Evolutionary conservation across 2,113 vertebrate species (phyloP), one percentile per base, ranked within the genome.

Genomic region (Alligator mississippiensis): DNA sequence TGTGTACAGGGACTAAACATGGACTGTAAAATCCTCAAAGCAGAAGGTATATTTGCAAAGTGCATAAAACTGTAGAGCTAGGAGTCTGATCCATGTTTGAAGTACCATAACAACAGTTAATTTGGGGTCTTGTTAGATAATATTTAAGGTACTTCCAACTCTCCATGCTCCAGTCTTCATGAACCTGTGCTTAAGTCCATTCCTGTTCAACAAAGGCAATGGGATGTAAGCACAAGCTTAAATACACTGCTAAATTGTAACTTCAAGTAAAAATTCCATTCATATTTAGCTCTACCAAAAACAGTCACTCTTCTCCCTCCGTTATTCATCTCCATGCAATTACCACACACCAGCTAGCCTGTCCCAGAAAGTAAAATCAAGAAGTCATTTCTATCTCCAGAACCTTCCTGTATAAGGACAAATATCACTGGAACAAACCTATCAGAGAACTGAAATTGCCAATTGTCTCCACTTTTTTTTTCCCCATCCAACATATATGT

Each of bases 331-430:
- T 89, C 60, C 19, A 70, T 9, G 79, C 82, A 88, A 9, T 8
- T 17, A 57, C 83, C 24, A 79, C 57, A 11, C 84, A 25, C 4
- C 85, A 6, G 88, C 77, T 91, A 38, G 82, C 22, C 60, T 89
- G 88, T 89, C 77, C 72, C 90, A 57, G 81, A 92, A 94, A n/a
- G 30, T 88, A 72, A 12, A 38, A 47, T 88, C 66, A 84, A 76
- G 93, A 86, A 84, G 11, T 19, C 59, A 2, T 80, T 77, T 77
- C 72, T 82, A 90, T 54, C 19, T 89, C 3, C 28, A 68, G 82
- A 13, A 64, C 77, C 84, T 93, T 86, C 79, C 76, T 28, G 88
- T 22, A 60, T 80, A 78, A 60, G 58, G 30, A 70, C 66, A 70
- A 70, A 34, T 30, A 70, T 19, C 18, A 34, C 30, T 34, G 66